phyloP scores from a whole-genome alignment of 2,113 vertebrate species.

The Cynoglossus semilaevis region DNA sequence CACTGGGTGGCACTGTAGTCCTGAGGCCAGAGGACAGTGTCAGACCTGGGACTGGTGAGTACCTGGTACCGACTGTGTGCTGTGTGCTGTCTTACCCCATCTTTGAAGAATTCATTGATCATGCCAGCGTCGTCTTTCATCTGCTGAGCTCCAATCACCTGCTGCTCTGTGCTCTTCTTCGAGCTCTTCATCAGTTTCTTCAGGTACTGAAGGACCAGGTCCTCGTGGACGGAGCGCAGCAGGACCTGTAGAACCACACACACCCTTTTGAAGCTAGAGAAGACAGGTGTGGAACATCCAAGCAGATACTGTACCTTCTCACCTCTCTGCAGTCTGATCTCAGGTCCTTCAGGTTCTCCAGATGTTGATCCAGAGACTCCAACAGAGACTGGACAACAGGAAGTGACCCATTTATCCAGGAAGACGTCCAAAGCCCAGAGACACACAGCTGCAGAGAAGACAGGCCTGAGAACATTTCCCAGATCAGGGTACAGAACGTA shows the following conservation, averaged over 20 bases:
- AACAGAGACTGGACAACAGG: slow-evolving; percentile 71
- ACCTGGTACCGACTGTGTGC: neutral
- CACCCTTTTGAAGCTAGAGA: too few species aligned
- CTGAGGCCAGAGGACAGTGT: slow-evolving; percentile 30
- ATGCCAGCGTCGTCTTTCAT: slow-evolving; percentile 63
- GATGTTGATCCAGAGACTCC: slow-evolving; percentile 44
- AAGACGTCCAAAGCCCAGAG: slow-evolving; percentile 75
- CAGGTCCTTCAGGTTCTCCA: slow-evolving; percentile 69
- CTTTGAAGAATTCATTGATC: slow-evolving; percentile 76
- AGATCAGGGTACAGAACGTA: too few species aligned
- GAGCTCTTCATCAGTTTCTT: slow-evolving; percentile 76
- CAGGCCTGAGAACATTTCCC: neutral
- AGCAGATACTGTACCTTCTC: slow-evolving; percentile 40
- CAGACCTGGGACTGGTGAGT: neutral
- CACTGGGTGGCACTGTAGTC: slow-evolving; percentile 7
- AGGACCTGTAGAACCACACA: slow-evolving; percentile 68
- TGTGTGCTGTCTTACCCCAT: slow-evolving; percentile 68
- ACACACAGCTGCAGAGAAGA: slow-evolving; percentile 69
- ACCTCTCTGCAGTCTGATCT: slow-evolving; percentile 74
- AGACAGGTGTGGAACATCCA: too few species aligned
- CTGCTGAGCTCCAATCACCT: slow-evolving; percentile 72
- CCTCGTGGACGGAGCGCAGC: slow-evolving; percentile 54
- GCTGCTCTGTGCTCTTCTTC: slow-evolving; percentile 73
- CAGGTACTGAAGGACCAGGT: slow-evolving; percentile 80
- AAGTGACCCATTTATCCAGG: slow-evolving; percentile 71